Evolutionary conservation across 2,113 vertebrate genomes (phyloP), one percentile per base, ranked within the genome.

Genomic region (Nansenia antarctica): DNA sequence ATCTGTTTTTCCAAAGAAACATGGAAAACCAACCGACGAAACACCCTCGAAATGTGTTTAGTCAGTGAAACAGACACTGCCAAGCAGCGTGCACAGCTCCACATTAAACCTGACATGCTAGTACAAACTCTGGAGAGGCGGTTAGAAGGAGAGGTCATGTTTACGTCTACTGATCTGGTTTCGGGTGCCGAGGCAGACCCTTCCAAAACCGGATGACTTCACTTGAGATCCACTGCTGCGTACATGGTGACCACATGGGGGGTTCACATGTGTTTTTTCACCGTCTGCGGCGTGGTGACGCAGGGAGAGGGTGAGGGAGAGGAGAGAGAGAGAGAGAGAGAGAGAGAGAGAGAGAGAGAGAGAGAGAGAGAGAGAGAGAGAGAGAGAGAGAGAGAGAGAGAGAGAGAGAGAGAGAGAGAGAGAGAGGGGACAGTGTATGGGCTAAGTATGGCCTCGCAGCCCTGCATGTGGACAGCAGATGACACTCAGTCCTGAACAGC

Each of bases 381-480:
- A n/a, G n/a, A n/a, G n/a, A n/a, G n/a, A n/a, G n/a, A n/a, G n/a
- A n/a, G n/a, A n/a, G n/a, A n/a, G n/a, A n/a, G n/a, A n/a, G n/a
- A n/a, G n/a, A n/a, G n/a, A n/a, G n/a, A n/a, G n/a, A n/a, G n/a
- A n/a, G n/a, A n/a, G n/a, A n/a, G n/a, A 3, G 39, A 31, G 62
- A 29, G 9, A 49, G 27, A 24, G 5, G 26, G 5, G 27, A 24
- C 11, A 9, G 39, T 5, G 11, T 47, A 18, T 30, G 32, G 9
- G 24, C 22, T 42, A 26, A 57, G 22, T 24, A 30, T 15, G 31
- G 20, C 29, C 49, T 55, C 34, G 18, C 35, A 26, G 7, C 18
- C 35, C 12, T 68, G 34, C 65, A 68, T 29, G 54, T 68, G 65
- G 29, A 6, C 1, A 39, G 65, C 65, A 68, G 53, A 68, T 58